Evolutionary conservation across 2,113 vertebrate species (phyloP), one percentile per base, ranked within the genome.

Genomic region (Scomber colias): DNA sequence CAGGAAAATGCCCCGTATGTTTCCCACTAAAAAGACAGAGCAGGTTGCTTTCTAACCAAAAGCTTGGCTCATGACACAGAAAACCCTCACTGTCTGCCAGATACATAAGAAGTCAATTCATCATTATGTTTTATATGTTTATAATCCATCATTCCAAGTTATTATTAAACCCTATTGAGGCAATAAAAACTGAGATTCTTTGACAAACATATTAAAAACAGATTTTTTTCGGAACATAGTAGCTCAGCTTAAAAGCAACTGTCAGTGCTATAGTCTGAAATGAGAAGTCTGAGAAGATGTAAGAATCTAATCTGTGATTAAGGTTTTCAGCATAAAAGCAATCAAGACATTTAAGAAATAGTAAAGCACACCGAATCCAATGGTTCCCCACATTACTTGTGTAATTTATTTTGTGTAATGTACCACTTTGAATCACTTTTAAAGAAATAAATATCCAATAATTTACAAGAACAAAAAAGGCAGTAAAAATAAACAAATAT

Each of bases 21-120:
- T 81, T 66, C 53, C 65, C n/a, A 12, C 57, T 7, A 51, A 27
- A 77, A 71, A 48, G 57, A 82, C 48, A 13, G 45, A 79, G 64
- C 84, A 85, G 78, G 73, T 75, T 79, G 73, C 64, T 79, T 89
- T 78, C 72, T 71, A 72, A 81, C 53, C 62, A 80, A 66, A 70
- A 73, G 64, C 71, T 27, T 55, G 45, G 65, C 74, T 86, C 62
- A 51, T 69, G 65, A 55, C 69, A 40, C 73, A 83, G 69, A 78
- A 69, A 73, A 31, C 35, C 16, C 16, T 50, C 35, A 59, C 48
- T 10, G 60, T 66, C 60, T 81, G 80, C 40, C 59, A 69, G 74
- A 83, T 69, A 27, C 24, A 27, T 27, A 27, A 75, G 21, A 75
- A 19, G 59, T 59, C 66, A 46, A 45, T 87, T 74, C 57, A 75